Conservation (phyloP, 2,888 invertebrate species). For the Chloroclystis v-ata region DNA sequence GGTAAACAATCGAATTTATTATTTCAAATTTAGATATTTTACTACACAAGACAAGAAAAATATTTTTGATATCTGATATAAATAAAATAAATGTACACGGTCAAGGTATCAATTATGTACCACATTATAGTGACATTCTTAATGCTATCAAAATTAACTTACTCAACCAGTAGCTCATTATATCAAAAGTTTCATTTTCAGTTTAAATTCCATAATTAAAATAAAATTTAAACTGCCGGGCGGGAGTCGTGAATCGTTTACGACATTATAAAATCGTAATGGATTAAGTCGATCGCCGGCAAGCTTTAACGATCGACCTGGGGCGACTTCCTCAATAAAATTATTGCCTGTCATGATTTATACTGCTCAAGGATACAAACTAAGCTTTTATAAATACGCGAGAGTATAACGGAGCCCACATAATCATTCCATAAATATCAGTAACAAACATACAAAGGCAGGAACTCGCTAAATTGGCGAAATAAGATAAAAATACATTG, state of each 20-base stretch:
- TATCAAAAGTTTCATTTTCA: constrained; percentile 28
- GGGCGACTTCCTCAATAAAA: constrained; percentile 74
- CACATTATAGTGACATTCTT: no score
- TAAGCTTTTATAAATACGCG: constrained; percentile 29
- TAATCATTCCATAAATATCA: constrained; percentile 7
- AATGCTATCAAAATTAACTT: constrained; percentile 9
- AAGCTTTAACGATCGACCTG: constrained; percentile 64
- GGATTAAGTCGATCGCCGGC: constrained; percentile 68
- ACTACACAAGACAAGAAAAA: no score
- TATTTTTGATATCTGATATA: no score
- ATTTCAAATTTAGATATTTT: no score
- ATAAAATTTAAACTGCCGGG: constrained; percentile 58
- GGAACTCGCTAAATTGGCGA: constrained; percentile 23
- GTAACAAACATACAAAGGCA: constrained; percentile 16
- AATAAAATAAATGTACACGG: no score
- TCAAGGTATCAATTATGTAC: no score
- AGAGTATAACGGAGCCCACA: constrained; percentile 22
- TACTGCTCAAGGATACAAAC: constrained; percentile 32
- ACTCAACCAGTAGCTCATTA: constrained; percentile 12
- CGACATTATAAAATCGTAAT: constrained; percentile 72
- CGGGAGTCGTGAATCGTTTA: constrained; percentile 70
- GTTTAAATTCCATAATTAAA: constrained; percentile 48
- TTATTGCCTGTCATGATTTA: constrained; percentile 53
- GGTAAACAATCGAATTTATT: no score
- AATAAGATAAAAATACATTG: constrained; percentile 27